A percentile compares a stretch with the other conserved stretches of the same genome.
These are phyloP conservation scores for Hirudinaria manillensis DNA, from an alignment of 2,888 invertebrate genomes.

Conservation along the genomic window DNA sequence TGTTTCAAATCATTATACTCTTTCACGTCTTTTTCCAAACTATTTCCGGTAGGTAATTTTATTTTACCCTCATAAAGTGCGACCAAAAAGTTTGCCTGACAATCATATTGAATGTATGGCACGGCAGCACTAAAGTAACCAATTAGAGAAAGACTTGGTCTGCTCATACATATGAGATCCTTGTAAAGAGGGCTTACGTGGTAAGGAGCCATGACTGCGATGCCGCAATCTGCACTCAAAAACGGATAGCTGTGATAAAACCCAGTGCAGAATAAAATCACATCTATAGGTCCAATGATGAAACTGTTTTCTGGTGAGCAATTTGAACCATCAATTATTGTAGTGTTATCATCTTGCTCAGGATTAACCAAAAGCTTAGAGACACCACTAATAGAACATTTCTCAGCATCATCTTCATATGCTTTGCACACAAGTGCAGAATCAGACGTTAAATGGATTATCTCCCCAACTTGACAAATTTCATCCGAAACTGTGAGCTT, in stretches of 20 bases:
- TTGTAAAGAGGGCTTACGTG: slow-evolving; percentile 24
- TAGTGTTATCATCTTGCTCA: too few relatives aligned
- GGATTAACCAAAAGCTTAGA: too few relatives aligned
- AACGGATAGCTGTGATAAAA: slow-evolving; percentile 25
- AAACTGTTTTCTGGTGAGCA: neutral
- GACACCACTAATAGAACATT: too few relatives aligned
- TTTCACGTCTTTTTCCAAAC: neutral
- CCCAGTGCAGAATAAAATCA: slow-evolving; percentile 23
- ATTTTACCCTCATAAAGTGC: slow-evolving; percentile 1
- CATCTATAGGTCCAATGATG: slow-evolving; percentile 9
- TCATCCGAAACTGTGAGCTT: neutral
- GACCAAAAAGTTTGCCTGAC: slow-evolving; percentile 19
- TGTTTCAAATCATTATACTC: slow-evolving; percentile 7
- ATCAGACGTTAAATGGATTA: slow-evolving; percentile 4
- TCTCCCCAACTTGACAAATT: slow-evolving; percentile 22
- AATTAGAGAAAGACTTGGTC: neutral
- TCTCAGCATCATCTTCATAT: neutral
- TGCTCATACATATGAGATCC: slow-evolving; percentile 27
- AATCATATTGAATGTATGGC: neutral
- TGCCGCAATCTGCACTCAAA: slow-evolving; percentile 19
- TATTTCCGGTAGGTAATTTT: neutral
- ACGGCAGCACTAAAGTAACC: neutral
- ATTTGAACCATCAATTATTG: neutral
- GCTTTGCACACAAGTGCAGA: neutral
- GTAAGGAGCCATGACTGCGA: neutral